These are phyloP conservation scores for Dicrostonyx torquatus DNA, from an alignment of 2,797 vertebrate genomes.

Conservation along the genomic window DNA sequence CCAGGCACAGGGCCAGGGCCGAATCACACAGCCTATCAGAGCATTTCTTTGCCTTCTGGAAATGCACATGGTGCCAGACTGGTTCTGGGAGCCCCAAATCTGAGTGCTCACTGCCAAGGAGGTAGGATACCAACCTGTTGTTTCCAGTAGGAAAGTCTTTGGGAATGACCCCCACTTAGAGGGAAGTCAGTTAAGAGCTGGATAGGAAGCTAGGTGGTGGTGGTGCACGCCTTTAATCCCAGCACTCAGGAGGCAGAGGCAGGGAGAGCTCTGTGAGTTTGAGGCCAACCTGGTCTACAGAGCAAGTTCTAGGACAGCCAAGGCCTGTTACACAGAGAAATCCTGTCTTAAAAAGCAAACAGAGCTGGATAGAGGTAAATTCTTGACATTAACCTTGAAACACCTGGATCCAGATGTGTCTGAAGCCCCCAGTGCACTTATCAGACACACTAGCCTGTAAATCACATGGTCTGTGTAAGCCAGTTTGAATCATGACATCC, in stretches of 20 bases:
- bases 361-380: conserved; percentile 2
- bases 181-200: neutral
- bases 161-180: neutral
- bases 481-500: conserved; percentile 13
- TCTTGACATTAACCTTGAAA: neutral
- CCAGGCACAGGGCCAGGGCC: neutral
- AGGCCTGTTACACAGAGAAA: no score
- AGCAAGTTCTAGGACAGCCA: no score
- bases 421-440: conserved; percentile 42
- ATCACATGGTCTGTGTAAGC: neutral
- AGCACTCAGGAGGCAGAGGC: no score
- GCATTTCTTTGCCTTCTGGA: neutral
- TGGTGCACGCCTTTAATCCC: no score
- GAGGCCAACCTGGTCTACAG: no score
- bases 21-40: neutral
- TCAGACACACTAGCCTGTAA: neutral
- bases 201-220: neutral
- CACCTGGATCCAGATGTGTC: conserved; percentile 57
- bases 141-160: neutral
- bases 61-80: neutral
- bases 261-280: no score
- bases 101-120: neutral
- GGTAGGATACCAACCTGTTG: neutral
- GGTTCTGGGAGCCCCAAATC: conserved; percentile 14
- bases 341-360: no score